These are phyloP conservation scores for Drosophila chauvacae DNA, from an alignment of 1,140 invertebrate species.

Conservation along the genomic window DNA sequence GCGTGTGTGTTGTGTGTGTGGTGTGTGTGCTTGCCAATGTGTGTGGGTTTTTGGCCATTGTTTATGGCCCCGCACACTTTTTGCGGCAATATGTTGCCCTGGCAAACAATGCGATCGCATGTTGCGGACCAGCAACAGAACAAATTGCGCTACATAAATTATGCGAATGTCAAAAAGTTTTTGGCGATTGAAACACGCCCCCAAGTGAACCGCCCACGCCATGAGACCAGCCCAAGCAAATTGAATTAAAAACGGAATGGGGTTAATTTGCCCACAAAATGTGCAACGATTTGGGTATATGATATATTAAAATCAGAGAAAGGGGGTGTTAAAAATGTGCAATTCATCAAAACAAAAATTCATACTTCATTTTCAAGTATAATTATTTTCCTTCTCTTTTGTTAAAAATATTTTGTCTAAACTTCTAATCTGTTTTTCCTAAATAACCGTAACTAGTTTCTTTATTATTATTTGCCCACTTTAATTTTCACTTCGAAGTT, in stretches of 20 bases:
- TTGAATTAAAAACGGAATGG: constrained; percentile 41
- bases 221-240: constrained; percentile 12
- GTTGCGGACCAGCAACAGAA: constrained; percentile 32
- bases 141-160: constrained; percentile 68
- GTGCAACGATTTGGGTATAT: not conserved
- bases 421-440: no score
- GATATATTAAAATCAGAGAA: not conserved
- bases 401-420: no score
- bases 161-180: constrained; percentile 68
- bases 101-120: constrained; percentile 49
- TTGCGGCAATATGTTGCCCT: constrained; percentile 51
- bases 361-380: not conserved
- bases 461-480: no score
- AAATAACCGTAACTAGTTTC: no score
- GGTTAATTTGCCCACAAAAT: constrained; percentile 6
- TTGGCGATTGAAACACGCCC: constrained; percentile 46
- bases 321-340: not conserved
- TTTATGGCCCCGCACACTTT: constrained; percentile 59
- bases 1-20: constrained; percentile 10
- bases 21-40: constrained; percentile 9
- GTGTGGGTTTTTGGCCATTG: constrained; percentile 58
- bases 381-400: not conserved
- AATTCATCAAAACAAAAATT: no score
- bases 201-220: constrained; percentile 3
- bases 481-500: not conserved